Base-by-base conservation (phyloP, 92 coral and sea anemone genomes). In the Umimayanthus kanabou region DNA sequence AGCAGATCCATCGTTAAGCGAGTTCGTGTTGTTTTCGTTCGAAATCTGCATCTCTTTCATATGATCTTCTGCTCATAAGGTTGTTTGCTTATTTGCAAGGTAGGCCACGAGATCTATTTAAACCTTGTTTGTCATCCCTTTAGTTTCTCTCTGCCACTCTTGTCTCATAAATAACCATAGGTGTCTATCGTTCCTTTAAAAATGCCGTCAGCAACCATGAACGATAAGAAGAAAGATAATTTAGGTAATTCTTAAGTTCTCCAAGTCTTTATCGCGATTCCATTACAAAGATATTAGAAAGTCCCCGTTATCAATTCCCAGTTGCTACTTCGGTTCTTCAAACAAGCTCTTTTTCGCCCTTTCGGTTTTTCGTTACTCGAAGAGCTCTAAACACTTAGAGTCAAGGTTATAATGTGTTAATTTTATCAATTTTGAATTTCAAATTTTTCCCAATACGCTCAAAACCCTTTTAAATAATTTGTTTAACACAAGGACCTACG, bases 401-500 rank as follows among this genome's bases (percentile, higher is more conserved):
- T 69, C 77, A 29, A 70, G 42, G 53, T 67, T 69, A 47, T 25
- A 40, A 66, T n/a, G 64, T 40, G 55, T 18, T 43, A 49, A 47
- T 67, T 83, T 26, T 50, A 30, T 40, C 77, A 20, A 40, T 9
- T 70, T 83, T 67, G 86, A 67, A 67, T 82, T 82, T 66, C 40
- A 83, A 83, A 40, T 67, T 43, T 83, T 83, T 28, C 26, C 39
- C 14, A 11, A 53, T 42, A 42, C 39, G 45, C 47, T 42, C 25
- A 55, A 83, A 45, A 42, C 67, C 55, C 26, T 29, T 67, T 83
- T 47, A 83, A 45, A 25, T 69, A 23, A 43, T 43, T 83, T 83
- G 77, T 30, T 83, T 69, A 83, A 83, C 64, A 83, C 87, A 43
- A 66, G 64, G 45, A 83, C 65, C 26, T 47, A 6, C 29, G 49